phyloP scores from a whole-genome alignment of 2,113 vertebrate species.

The Mola mola region DNA sequence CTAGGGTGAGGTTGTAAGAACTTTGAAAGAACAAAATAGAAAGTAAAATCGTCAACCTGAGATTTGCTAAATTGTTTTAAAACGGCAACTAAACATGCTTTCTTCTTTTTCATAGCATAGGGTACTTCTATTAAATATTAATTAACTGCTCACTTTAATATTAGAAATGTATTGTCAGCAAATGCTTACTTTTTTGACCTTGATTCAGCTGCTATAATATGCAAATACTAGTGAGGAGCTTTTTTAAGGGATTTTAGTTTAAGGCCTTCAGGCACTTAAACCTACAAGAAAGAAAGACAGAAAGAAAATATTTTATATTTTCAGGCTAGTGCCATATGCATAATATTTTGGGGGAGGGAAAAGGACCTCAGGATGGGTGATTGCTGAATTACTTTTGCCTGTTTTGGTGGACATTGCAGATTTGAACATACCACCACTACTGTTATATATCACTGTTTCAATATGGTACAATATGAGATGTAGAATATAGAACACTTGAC shows the following conservation, averaged over 20 bases:
- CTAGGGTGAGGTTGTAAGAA: too few species aligned
- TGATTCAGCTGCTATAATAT: conserved; percentile 8
- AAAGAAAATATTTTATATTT: conserved; percentile 14
- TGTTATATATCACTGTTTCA: too few species aligned
- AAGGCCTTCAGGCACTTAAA: conserved; percentile 29
- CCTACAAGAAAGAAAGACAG: conserved; percentile 17
- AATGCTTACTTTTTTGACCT: conserved; percentile 16
- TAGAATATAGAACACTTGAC: too few species aligned
- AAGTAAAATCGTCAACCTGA: not conserved
- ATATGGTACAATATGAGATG: too few species aligned
- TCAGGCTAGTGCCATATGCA: too few species aligned
- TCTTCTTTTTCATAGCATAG: not conserved
- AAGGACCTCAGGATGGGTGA: too few species aligned
- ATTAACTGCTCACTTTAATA: conserved; percentile 18
- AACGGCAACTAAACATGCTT: not conserved
- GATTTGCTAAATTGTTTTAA: not conserved
- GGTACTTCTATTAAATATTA: conserved; percentile 3
- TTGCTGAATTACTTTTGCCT: too few species aligned
- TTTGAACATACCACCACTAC: too few species aligned
- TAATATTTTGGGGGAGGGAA: too few species aligned
- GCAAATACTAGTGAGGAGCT: conserved; percentile 10
- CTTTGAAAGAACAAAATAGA: conserved; percentile 25
- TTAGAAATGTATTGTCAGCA: conserved; percentile 25
- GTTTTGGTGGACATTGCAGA: too few species aligned
- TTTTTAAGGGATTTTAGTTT: conserved; percentile 33